Base-by-base conservation (phyloP, 2,113 vertebrate genomes). In the Macrotus californicus region DNA sequence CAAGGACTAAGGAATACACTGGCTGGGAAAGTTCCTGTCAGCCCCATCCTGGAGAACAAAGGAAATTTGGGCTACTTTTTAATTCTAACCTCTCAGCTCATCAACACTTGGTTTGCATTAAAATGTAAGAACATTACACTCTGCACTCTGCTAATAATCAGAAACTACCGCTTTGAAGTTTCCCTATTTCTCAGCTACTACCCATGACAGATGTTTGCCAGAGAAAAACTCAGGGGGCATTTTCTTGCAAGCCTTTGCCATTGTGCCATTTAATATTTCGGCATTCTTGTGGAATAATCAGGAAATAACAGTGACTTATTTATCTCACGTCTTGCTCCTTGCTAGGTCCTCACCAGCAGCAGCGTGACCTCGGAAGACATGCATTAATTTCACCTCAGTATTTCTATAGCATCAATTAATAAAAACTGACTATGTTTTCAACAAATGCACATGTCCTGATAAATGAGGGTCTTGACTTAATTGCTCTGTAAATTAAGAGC, bases 401-500 rank as follows among this genome's bases (percentile, higher is more conserved):
- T 99, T 99, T 99, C 99, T 98, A 98, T 98, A 98, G 98, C 98
- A 97, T 99, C 99, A 99, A 99, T 99, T 99, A 99, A 99, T 99
- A 99, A 99, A 99, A 99, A 99, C 99, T 99, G 99, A 99, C 99
- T 98, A 98, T 98, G 97, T 99, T 99, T 98, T 98, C 99, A 98
- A 98, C 98, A 98, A 99, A 99, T 95, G 99, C 99, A 99, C 99
- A 98, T 98, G 98, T 98, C 98, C 98, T 99, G 99, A 99, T 99
- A 99, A 99, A 99, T 99, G 99, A 99, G 99, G 98, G 99, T 98
- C 98, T 96, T 98, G 98, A 99, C 99, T 99, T 99, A 99, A 99
- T 99, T 99, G 99, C 99, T 99, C 98, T 98, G 99, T 99, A 99
- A 99, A 99, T 99, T 99, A 99, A 99, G 99, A 99, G 98, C 99